phyloP scores from a whole-genome alignment of 2,888 invertebrate species.

The Norana najaformis region DNA sequence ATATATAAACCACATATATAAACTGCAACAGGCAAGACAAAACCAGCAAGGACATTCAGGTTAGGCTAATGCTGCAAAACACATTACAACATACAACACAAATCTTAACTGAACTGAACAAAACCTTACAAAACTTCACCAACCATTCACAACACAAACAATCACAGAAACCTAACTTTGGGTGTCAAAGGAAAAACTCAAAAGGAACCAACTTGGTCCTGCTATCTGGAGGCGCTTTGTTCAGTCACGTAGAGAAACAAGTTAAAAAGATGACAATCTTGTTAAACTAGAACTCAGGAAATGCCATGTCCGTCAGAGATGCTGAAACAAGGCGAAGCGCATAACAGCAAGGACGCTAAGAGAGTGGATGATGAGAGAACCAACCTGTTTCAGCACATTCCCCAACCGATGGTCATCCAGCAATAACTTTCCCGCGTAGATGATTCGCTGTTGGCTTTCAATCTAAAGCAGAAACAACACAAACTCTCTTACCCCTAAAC shows the following conservation, averaged over 20 bases:
- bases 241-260: no score
- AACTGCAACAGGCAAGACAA: slow-evolving; percentile 44
- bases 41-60: no score
- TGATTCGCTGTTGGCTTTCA: slow-evolving; percentile 77
- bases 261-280: no score
- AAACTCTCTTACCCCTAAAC: background rate
- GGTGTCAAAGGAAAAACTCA: background rate
- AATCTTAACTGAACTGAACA: background rate
- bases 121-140: no score
- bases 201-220: background rate
- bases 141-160: background rate
- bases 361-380: background rate
- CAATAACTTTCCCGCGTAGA: slow-evolving; percentile 89
- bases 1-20: no score
- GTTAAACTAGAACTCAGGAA: no score
- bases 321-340: no score
- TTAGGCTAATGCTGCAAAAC: background rate
- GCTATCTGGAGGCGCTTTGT: background rate
- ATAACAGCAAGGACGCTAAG: no score
- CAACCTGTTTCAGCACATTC: slow-evolving; percentile 73
- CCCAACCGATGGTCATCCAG: slow-evolving; percentile 79
- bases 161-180: background rate
- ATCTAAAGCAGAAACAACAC: background rate
- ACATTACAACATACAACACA: background rate
- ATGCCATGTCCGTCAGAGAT: no score